Conservation (phyloP, 2,797 vertebrate species). For the Natrix natrix region DNA sequence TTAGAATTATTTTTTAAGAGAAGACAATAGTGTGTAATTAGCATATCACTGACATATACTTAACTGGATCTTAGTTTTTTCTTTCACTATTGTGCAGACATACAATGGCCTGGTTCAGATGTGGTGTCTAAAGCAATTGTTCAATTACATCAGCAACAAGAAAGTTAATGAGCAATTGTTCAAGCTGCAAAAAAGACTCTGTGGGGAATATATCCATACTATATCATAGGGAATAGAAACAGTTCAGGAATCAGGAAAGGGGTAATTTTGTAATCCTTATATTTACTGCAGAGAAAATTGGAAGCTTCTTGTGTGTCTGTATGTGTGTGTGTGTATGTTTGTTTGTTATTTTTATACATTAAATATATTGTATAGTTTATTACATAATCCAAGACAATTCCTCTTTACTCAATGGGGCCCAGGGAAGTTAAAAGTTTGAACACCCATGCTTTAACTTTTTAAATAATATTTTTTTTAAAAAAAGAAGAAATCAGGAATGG, state of each 20-base stretch:
- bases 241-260: neutral
- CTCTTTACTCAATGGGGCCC: neutral
- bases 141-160: neutral
- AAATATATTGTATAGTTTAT: neutral
- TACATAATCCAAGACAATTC: neutral
- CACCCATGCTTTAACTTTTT: neutral
- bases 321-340: too few species aligned
- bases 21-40: neutral
- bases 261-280: neutral
- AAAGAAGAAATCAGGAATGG: neutral
- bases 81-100: conserved; percentile 39
- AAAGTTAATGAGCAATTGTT: neutral
- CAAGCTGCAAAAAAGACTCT: neutral
- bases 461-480: neutral
- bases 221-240: neutral
- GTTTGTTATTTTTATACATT: neutral
- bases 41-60: conserved; percentile 21
- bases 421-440: neutral
- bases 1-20: neutral
- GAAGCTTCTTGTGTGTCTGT: neutral
- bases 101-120: neutral
- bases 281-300: neutral
- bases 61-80: conserved; percentile 17
- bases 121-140: neutral
- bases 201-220: neutral